Percentiles rank a stretch among this genome's conserved stretches.
These are phyloP conservation scores for Osmoderma eremita DNA, from an alignment of 2,888 invertebrate species.

Conservation along the genomic window DNA sequence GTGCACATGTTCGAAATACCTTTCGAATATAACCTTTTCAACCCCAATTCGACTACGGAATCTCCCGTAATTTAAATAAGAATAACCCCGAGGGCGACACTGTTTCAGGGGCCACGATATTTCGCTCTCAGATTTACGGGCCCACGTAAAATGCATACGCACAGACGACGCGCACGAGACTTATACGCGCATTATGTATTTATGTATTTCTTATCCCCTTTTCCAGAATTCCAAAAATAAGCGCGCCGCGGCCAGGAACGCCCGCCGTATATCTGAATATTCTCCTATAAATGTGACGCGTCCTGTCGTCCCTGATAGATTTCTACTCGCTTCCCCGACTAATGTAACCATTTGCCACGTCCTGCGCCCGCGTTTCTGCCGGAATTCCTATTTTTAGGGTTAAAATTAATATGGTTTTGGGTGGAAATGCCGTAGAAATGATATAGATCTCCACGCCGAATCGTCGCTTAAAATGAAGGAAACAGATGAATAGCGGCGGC, in stretches of 20 bases:
- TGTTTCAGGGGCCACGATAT: slow-evolving; percentile 44
- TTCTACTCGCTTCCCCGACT: slow-evolving; percentile 42
- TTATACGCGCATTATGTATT: slow-evolving; percentile 30
- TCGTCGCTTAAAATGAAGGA: slow-evolving; percentile 29
- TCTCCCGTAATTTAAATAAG: slow-evolving; percentile 20
- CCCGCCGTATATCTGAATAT: slow-evolving; percentile 42
- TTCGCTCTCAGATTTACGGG: slow-evolving; percentile 38
- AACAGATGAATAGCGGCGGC: slow-evolving; percentile 34
- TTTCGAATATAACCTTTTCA: slow-evolving; percentile 31
- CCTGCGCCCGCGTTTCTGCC: slow-evolving; percentile 8
- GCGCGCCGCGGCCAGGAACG: slow-evolving; percentile 11
- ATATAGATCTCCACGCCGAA: slow-evolving; percentile 29
- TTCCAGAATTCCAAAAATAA: slow-evolving; percentile 51
- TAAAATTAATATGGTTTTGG: slow-evolving; percentile 39
- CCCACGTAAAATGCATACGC: no score
- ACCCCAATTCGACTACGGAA: slow-evolving; percentile 10
- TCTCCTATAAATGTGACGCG: slow-evolving; percentile 1
- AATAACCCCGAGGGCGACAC: slow-evolving; percentile 27
- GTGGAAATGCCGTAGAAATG: slow-evolving; percentile 34
- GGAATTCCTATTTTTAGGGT: slow-evolving; percentile 38
- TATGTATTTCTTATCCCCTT: slow-evolving; percentile 45
- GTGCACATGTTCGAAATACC: slow-evolving; percentile 28
- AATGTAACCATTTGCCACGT: slow-evolving; percentile 45
- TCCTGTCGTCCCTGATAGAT: slow-evolving; percentile 46
- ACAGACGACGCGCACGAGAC: background rate